phyloP scores from a whole-genome alignment of 2,888 invertebrate species.

The Sussaba pulchella region DNA sequence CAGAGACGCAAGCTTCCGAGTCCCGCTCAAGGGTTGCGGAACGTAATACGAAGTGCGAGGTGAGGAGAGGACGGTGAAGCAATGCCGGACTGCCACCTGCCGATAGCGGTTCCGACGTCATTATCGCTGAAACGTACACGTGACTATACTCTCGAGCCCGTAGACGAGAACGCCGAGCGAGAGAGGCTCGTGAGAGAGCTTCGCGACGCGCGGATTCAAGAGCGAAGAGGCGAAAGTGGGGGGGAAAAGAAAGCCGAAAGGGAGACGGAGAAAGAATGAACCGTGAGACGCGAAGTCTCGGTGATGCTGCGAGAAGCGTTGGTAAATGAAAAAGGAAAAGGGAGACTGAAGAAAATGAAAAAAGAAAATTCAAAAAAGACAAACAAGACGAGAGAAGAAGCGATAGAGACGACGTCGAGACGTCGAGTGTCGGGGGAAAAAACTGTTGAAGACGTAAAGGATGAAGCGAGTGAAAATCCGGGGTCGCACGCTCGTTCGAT shows the following conservation, averaged over 20 bases:
- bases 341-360: neutral
- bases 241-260: neutral
- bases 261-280: conserved; percentile 9
- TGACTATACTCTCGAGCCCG: conserved; percentile 40
- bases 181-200: neutral
- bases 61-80: conserved; percentile 79
- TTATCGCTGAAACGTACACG: conserved; percentile 73
- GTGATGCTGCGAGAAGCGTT: conserved; percentile 7
- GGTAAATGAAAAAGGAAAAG: neutral
- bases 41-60: conserved; percentile 75
- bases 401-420: conserved; percentile 6
- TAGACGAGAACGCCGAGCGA: conserved; percentile 31
- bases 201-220: neutral
- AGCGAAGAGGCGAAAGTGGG: neutral
- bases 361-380: neutral
- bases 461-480: conserved; percentile 18
- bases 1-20: conserved; percentile 65
- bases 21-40: conserved; percentile 69
- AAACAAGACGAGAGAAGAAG: neutral
- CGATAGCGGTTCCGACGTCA: conserved; percentile 81
- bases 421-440: conserved; percentile 4
- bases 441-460: neutral
- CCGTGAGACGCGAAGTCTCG: neutral
- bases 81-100: conserved; percentile 80
- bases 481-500: conserved; percentile 43